Percentiles rank a stretch among this genome's conserved stretches.
Evolutionary conservation across 2,888 invertebrate genomes (phyloP).

Genomic region (Phalangium opilio): DNA sequence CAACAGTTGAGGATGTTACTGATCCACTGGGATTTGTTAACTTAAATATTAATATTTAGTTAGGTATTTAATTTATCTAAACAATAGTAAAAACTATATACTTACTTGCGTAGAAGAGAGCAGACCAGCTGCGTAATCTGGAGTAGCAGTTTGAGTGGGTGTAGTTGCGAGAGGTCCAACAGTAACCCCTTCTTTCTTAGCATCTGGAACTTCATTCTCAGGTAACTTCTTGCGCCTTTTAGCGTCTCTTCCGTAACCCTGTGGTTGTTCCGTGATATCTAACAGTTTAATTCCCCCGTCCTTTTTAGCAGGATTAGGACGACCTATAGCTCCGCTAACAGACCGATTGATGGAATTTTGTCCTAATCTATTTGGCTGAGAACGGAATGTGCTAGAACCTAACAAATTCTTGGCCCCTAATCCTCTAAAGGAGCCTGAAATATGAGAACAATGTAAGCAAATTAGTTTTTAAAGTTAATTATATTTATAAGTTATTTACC

Average conservation of each 20-base stretch:
- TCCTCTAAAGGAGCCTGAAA: too few relatives aligned
- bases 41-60: constrained; percentile 9
- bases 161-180: constrained; percentile 23
- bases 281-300: constrained; percentile 87
- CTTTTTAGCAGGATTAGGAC: constrained; percentile 52
- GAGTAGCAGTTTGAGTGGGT: constrained; percentile 38
- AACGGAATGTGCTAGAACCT: too few relatives aligned
- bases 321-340: too few relatives aligned
- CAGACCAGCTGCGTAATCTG: constrained; percentile 67
- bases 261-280: constrained; percentile 82
- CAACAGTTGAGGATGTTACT: constrained; percentile 11
- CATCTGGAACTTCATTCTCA: constrained; percentile 30
- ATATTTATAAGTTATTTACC: too few relatives aligned
- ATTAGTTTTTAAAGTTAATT: too few relatives aligned
- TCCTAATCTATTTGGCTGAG: too few relatives aligned
- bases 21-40: constrained; percentile 12
- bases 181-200: constrained; percentile 30
- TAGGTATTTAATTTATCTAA: too few relatives aligned
- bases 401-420: too few relatives aligned
- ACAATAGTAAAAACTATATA: neutral
- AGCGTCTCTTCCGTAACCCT: constrained; percentile 56
- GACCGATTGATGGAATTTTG: too few relatives aligned
- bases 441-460: too few relatives aligned
- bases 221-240: constrained; percentile 74
- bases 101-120: constrained; percentile 16